Evolutionary conservation across 1,140 invertebrate genomes (phyloP), one percentile per base, ranked within the genome.

Genomic region (Neodiprion fabricii): DNA sequence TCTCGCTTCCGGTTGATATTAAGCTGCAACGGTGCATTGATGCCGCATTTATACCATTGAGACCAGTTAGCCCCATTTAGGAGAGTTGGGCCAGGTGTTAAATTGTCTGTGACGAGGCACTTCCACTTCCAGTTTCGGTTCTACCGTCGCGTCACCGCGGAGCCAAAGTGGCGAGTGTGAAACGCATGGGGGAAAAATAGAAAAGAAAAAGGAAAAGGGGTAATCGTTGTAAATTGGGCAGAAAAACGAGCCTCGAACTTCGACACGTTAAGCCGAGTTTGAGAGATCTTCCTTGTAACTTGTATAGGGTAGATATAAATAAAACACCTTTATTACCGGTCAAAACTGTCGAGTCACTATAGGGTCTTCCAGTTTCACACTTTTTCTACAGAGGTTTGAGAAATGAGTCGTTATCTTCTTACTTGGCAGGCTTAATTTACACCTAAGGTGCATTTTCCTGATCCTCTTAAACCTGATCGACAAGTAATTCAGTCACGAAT

Each of bases 181-280:
- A 14, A 9, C 40, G 5, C 40, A 50, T 1, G 70, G 23, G 47
- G 70, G 40, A 17, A 71, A 21, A 17, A 48, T 48, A 71, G 70
- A 71, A 71, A 48, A 48, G 40, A 40, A 10, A 48, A n/a, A 47
- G 71, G 50, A 61, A 61, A 14, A 65, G 48, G 48, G 48, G 21
- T 77, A 79, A 80, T 80, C 72, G 72, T 72, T 74, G 67, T 72
- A 79, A 78, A 80, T 80, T 80, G 75, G 73, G 70, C 77, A 75
- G 77, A 80, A 80, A 80, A 80, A 67, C 75, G 76, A 71, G 72
- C 70, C 71, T 40, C 61, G 48, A 14, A 61, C 11, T 61, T 61
- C 53, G 11, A 1, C 11, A 61, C 9, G n/a, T 61, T 17, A 61
- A 4, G n/a, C 53, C n/a, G 53, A 61, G 53, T 14, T 40, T 40